Base-by-base conservation (phyloP, 2,797 vertebrate genomes). In the Salmo trutta region DNA sequence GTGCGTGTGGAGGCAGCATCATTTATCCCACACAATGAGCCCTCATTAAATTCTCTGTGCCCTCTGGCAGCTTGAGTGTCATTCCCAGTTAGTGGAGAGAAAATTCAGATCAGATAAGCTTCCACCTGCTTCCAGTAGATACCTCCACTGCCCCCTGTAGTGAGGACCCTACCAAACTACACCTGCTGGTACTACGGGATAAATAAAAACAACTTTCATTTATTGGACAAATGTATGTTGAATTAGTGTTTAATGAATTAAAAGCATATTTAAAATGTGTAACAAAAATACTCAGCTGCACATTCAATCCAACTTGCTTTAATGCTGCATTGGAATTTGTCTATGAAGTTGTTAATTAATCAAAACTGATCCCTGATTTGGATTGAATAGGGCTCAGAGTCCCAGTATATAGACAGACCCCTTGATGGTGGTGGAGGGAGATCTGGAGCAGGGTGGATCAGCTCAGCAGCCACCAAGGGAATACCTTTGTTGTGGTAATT, bases 61-160 rank as follows among this genome's bases (percentile, higher is more conserved):
- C 17, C 7, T 78, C 62, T 69, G 53, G 66, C 36, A 36, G 36
- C 62, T 52, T 47, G 19, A 76, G 29, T 64, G 21, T 64, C 51
- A 77, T 53, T 27, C 67, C 71, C 71, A 66, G 10, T 75, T 36
- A 71, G 74, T 14, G 74, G 19, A 75, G 53, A 81, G 74, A 78
- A 64, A 56, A 78, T 72, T 68, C 21, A 87, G 79, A 82, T 86
- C 80, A 10, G 21, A 24, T 64, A 71, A 74, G 76, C 52, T 84
- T 74, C 51, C 41, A 47, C 75, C 47, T 27, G 29, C 19, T 53
- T 68, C 66, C 66, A 68, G 29, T 73, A n/a, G 19, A 33, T 36
- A 17, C 16, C 69, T 71, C 17, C 21, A 24, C 17, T 71, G 4
- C 10, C 19, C 31, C 7, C 24, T 24, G 41, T 24, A 29, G 24